Percentiles rank a stretch among this genome's conserved stretches.
Evolutionary conservation across 2,113 vertebrate genomes (phyloP).

Genomic region (Camelus dromedarius): DNA sequence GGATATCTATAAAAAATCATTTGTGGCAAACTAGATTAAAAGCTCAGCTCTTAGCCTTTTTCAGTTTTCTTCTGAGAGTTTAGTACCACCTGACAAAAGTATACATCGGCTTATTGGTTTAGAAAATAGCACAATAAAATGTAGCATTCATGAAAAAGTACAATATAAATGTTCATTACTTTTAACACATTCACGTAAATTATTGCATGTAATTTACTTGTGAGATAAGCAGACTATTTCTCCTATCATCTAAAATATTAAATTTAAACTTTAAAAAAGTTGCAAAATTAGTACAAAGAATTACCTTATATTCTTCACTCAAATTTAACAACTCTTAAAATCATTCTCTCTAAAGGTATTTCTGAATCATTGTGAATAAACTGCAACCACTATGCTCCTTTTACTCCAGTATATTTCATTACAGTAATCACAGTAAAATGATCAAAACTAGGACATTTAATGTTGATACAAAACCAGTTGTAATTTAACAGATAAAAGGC

Average conservation of each 20-base stretch:
- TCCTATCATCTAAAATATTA: not conserved
- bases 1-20: not conserved
- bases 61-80: slow-evolving; percentile 12
- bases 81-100: not conserved
- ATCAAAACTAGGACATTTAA: not conserved
- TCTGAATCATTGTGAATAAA: not conserved
- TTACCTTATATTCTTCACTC: not conserved
- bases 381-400: not conserved
- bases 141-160: not conserved
- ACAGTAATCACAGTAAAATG: not conserved
- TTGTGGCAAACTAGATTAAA: not conserved
- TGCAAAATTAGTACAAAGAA: not conserved
- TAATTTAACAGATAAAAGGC: not conserved
- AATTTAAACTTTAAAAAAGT: not conserved
- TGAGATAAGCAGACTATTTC: not conserved
- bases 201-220: not conserved
- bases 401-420: not conserved
- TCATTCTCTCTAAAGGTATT: not conserved
- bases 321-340: not conserved
- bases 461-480: not conserved
- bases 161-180: not conserved
- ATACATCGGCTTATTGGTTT: slow-evolving; percentile 25
- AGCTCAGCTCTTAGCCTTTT: not conserved
- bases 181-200: not conserved
- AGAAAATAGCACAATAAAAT: not conserved